Evolutionary conservation across 2,797 vertebrate genomes (phyloP).

Genomic region (Tolypeutes matacus): DNA sequence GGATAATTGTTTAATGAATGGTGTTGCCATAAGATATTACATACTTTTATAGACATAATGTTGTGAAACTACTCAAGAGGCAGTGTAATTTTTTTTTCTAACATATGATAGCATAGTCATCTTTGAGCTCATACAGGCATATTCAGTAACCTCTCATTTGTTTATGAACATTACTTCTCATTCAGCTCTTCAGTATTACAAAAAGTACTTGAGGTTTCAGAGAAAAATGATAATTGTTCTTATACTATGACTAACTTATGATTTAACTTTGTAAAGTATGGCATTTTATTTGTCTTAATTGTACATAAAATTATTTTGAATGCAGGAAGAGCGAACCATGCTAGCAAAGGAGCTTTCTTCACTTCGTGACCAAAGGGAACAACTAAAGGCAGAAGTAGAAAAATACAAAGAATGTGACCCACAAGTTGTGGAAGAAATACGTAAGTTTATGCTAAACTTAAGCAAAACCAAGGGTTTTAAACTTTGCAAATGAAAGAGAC

Average conservation of each 20-base stretch:
- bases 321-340: constrained; percentile 91
- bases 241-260: neutral
- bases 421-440: constrained; percentile 94
- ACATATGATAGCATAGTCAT: neutral
- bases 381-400: constrained; percentile 92
- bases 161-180: constrained; percentile 2
- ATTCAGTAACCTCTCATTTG: neutral
- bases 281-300: constrained; percentile 49
- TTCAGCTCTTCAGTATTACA: neutral
- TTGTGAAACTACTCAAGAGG: constrained; percentile 23
- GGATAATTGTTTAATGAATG: constrained; percentile 1
- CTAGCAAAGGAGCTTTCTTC: constrained; percentile 90
- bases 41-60: neutral
- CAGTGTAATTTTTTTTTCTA: neutral
- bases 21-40: constrained; percentile 22
- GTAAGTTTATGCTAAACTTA: constrained; percentile 90
- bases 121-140: neutral
- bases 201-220: constrained; percentile 38
- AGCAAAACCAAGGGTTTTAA: neutral
- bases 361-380: constrained; percentile 89
- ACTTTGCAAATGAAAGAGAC: neutral
- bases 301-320: constrained; percentile 64
- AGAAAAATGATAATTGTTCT: constrained; percentile 34
- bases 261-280: neutral
- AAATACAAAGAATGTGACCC: constrained; percentile 97